Evolutionary conservation across 2,888 invertebrate genomes (phyloP), one percentile per base, ranked within the genome.

Genomic region (Macaria liturata): DNA sequence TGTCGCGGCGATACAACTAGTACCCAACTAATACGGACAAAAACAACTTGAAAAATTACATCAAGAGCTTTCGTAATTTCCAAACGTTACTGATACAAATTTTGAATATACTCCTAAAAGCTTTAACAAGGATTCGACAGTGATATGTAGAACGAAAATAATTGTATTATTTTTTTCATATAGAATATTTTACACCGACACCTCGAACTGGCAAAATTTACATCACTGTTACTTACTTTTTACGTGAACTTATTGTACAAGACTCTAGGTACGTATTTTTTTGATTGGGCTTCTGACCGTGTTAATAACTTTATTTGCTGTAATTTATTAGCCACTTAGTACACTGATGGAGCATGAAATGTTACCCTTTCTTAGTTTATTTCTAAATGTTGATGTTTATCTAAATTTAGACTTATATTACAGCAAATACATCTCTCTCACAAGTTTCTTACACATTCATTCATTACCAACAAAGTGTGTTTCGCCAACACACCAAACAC

Each of bases 91-190:
- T 72, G 69, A 71, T 74, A 79, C 74, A 77, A 84, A 82, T 83
- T 86, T 86, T 80, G 77, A 81, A 78, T 78, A 76, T 76, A 83
- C 66, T 78, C 72, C 84, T 85, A 85, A 80, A 86, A 86, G 86
- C 83, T 70, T 81, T 78, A 79, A 80, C 77, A 76, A 79, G 79
- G 73, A 66, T 73, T 75, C 74, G 77, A 78, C 74, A 56, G 52
- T 60, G 63, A 76, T 70, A 75, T 68, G 75, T 72, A 74, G 71
- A 79, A 70, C 69, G 66, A 64, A 71, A 73, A 73, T 69, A 74
- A 75, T 73, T 57, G 62, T 61, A 48, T 45, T 44, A n/a, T 45
- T 42, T 30, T 45, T 45, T 44, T 69, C 46, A 64, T 69, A 75
- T 82, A 84, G 74, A 80, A 80, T 83, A 83, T 72, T 72, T 69